These are phyloP conservation scores for Tokudaia tokunoshimensis DNA, from an alignment of 2,797 vertebrate species.

Conservation along the genomic window DNA sequence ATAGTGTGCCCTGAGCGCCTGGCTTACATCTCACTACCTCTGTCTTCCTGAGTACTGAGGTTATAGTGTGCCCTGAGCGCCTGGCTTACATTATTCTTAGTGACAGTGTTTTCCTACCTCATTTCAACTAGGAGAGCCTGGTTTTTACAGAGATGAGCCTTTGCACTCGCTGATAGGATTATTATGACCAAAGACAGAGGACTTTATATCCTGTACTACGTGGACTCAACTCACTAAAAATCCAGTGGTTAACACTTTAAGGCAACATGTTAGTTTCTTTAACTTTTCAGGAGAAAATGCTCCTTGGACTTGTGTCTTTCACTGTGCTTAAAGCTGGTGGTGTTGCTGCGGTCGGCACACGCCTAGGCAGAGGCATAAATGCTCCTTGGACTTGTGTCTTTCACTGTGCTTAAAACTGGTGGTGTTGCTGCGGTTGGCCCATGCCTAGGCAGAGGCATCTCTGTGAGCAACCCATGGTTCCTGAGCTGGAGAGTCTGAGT, in stretches of 20 bases:
- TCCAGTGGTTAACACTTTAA: not conserved
- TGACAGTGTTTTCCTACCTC: not conserved
- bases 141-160: not conserved
- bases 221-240: not conserved
- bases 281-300: slow-evolving; percentile 18
- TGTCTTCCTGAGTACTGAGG: not conserved
- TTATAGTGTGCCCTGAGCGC: not conserved
- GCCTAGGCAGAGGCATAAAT: too few relatives aligned
- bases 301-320: not conserved
- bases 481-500: not conserved
- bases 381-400: not conserved
- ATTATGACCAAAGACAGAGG: not conserved
- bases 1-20: too few relatives aligned
- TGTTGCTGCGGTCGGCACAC: not conserved
- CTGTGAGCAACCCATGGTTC: not conserved
- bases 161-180: not conserved
- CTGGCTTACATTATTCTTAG: not conserved
- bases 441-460: not conserved
- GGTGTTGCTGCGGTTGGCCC: not conserved
- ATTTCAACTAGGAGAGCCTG: not conserved
- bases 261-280: not conserved
- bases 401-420: not conserved
- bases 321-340: not conserved
- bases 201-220: not conserved
- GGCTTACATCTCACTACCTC: too few relatives aligned